Conservation (phyloP, 2,113 vertebrate genomes). For the Orthonyx spaldingii region DNA sequence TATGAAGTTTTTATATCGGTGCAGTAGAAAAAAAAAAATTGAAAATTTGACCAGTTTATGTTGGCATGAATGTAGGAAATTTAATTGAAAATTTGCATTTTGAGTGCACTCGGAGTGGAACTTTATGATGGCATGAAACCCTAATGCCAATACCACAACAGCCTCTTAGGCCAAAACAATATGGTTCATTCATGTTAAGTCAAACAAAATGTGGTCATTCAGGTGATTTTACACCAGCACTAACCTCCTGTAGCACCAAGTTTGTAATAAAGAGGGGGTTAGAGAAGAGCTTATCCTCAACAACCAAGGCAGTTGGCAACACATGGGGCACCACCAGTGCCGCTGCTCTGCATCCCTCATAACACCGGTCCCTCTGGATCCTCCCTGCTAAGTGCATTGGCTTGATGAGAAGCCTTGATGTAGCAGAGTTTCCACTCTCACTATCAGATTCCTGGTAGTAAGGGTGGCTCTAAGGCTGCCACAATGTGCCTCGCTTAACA, state of each 20-base stretch:
- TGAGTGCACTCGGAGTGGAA: not conserved
- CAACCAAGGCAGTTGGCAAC: not conserved
- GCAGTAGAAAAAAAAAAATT: slow-evolving; percentile 14
- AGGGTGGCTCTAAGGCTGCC: not conserved
- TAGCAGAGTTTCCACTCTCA: not conserved
- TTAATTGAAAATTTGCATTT: slow-evolving; percentile 60
- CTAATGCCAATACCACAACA: not conserved
- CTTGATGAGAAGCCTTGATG: not conserved
- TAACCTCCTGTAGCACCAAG: not conserved
- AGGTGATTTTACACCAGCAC: not conserved
- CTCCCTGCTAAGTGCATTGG: not conserved
- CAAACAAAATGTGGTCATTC: not conserved
- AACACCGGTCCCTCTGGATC: not conserved
- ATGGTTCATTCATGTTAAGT: not conserved
- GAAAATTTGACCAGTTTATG: slow-evolving; percentile 8
- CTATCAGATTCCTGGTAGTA: not conserved
- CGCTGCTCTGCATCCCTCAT: not conserved
- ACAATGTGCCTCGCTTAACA: not conserved
- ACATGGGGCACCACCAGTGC: not conserved
- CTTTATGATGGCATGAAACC: slow-evolving; percentile 2
- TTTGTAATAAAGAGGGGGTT: not conserved
- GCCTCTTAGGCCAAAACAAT: not conserved
- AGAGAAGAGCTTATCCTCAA: not conserved
- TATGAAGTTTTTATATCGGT: slow-evolving; percentile 29
- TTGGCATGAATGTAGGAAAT: slow-evolving; percentile 4